Base-by-base conservation (phyloP, 2,888 invertebrate species). In the Epirrhoe tristata region DNA sequence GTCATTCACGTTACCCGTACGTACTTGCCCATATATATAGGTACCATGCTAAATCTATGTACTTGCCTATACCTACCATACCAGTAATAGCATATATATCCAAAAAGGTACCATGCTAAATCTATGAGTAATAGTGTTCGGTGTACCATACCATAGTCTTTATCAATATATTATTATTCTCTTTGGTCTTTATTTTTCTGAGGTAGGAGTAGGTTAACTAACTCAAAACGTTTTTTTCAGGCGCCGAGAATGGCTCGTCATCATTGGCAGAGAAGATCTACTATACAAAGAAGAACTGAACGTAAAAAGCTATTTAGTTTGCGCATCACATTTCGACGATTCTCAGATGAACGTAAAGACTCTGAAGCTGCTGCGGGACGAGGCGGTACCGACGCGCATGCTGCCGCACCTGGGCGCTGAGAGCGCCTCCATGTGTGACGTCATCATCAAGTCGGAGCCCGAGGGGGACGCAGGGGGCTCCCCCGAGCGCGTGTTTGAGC, bases 221-320 rank as follows among this genome's bases (percentile, higher is more conserved):
- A 48, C 48, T 12, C 10, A 10, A 24, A 31, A 24, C 8, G 10
- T 50, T 58, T 4, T 5, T 68, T 68, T 46, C 68, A 68, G 68
- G 50, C 68, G 68, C 6, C 48, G 64, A 34, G 64, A 64, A 54
- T 68, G 68, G 68, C 24, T 68, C 8, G 36, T 61, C 0, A 53
- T 48, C 14, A 68, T 68, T 14, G 68, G 61, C 53, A 58, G 68
- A 55, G 68, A 68, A 56, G 68, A 68, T 54, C 51, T 68, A 7
- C 17, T 68, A 6, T 31, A 64, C 34, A 64, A 58, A 46, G 63
- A 61, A 50, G 63, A 64, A 32, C 43, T 68, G 14, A 64, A 61
- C 34, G 57, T 56, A 12, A 68, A 68, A 24, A 68, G 68, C 43
- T 61, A 68, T 46, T 31, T 61, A 3, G 64, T 68, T 6, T 68